Conservation (phyloP, 2,113 vertebrate genomes). For the Vulpes ferrilata region DNA sequence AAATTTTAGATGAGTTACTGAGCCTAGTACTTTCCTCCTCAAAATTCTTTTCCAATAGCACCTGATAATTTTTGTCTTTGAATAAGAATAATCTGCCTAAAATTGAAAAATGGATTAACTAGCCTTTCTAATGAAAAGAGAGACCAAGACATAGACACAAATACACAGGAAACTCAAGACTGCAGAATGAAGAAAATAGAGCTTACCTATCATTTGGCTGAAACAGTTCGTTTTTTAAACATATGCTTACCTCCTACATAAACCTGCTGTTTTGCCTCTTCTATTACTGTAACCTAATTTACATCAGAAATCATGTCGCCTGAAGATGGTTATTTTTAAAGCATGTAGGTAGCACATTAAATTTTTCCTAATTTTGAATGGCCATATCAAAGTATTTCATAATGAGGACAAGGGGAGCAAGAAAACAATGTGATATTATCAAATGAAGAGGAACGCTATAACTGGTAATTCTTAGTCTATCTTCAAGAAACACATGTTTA, state of each 20-base stretch:
- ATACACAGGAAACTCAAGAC: background rate
- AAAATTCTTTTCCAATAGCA: slow-evolving; percentile 33
- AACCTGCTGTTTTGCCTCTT: slow-evolving; percentile 40
- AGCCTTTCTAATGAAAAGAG: background rate
- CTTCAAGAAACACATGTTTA: background rate
- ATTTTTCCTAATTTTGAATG: background rate
- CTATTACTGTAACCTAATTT: slow-evolving; percentile 35
- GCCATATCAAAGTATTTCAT: background rate
- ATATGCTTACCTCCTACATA: slow-evolving; percentile 26
- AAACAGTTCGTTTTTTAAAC: slow-evolving; percentile 10
- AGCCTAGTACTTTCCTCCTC: background rate
- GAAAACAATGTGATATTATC: background rate
- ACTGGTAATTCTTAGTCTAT: background rate
- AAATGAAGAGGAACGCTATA: background rate
- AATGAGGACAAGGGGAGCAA: background rate
- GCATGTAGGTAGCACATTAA: background rate
- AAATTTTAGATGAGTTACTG: background rate
- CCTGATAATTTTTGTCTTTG: background rate
- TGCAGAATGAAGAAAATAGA: background rate
- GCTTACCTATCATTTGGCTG: slow-evolving; percentile 35
- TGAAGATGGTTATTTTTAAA: slow-evolving; percentile 43
- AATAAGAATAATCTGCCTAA: slow-evolving; percentile 6
- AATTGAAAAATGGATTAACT: slow-evolving; percentile 1
- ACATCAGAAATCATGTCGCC: slow-evolving; percentile 30
- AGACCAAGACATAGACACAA: background rate